These are phyloP conservation scores for Reticulitermes lucifugus DNA, from an alignment of 2,888 invertebrate species.

Conservation along the genomic window DNA sequence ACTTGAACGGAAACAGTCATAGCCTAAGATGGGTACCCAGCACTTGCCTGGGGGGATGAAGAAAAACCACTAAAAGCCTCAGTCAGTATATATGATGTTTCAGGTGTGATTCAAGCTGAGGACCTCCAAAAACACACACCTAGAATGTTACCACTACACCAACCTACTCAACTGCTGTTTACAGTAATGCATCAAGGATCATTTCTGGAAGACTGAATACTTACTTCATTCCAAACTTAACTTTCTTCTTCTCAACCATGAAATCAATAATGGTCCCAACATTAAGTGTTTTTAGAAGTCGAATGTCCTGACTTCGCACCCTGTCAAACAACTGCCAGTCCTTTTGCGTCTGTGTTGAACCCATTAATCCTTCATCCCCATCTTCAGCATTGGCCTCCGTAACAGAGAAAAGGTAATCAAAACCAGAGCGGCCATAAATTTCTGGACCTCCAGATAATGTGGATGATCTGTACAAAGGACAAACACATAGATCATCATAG, in stretches of 20 bases:
- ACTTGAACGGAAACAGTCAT: no score
- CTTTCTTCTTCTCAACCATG: conserved; percentile 88
- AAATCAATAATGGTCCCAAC: conserved; percentile 82
- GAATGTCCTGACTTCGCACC: conserved; percentile 76
- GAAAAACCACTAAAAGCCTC: no score
- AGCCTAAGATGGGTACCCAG: no score
- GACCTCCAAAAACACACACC: no score
- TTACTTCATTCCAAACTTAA: conserved; percentile 84
- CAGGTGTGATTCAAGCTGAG: no score
- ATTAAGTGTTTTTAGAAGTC: conserved; percentile 75
- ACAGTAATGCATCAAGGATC: no score
- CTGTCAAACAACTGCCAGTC: conserved; percentile 73
- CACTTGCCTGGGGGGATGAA: no score
- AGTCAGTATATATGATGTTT: no score
- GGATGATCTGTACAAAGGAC: conserved; percentile 69
- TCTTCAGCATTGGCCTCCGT: conserved; percentile 51
- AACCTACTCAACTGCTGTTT: no score
- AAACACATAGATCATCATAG: no score
- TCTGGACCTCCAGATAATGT: conserved; percentile 81
- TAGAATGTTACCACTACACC: no score
- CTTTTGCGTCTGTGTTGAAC: conserved; percentile 56
- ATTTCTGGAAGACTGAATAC: conserved; percentile 57
- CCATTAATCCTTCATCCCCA: conserved; percentile 57
- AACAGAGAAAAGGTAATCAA: conserved; percentile 70
- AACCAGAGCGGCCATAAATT: conserved; percentile 76